These are phyloP conservation scores for Bhutanitis thaidina DNA, from an alignment of 2,888 invertebrate species.

Conservation along the genomic window DNA sequence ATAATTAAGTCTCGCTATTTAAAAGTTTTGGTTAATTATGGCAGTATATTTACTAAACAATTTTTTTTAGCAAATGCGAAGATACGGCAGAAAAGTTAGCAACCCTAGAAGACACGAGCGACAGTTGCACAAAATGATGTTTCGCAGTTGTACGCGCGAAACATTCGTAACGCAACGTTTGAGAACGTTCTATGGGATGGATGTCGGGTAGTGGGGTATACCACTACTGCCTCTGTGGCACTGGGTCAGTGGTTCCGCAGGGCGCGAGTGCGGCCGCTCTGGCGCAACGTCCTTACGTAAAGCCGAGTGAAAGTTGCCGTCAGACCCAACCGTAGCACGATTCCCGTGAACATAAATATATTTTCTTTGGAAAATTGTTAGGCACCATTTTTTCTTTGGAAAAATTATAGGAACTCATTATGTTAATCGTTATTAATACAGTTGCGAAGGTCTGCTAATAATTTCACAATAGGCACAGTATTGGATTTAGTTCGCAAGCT, in stretches of 20 bases:
- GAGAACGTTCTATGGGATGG: constrained; percentile 46
- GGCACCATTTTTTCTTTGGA: too few relatives aligned
- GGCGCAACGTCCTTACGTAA: constrained; percentile 78
- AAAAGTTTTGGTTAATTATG: too few relatives aligned
- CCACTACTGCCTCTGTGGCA: constrained; percentile 53
- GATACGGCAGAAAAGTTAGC: too few relatives aligned
- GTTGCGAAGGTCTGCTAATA: too few relatives aligned
- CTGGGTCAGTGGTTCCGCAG: constrained; percentile 76
- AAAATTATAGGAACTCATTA: too few relatives aligned
- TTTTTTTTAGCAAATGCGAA: too few relatives aligned
- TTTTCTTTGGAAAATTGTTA: neutral
- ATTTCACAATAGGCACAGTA: too few relatives aligned
- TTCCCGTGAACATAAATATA: constrained; percentile 3
- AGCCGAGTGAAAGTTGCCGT: constrained; percentile 30
- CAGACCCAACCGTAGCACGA: constrained; percentile 17
- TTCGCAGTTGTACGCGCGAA: constrained; percentile 24
- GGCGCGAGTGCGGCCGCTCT: constrained; percentile 53
- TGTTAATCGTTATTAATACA: too few relatives aligned
- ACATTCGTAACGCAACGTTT: constrained; percentile 42
- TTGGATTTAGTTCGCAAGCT: too few relatives aligned
- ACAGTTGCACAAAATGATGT: neutral
- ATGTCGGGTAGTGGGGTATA: constrained; percentile 47
- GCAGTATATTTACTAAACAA: too few relatives aligned
- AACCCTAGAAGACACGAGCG: too few relatives aligned
- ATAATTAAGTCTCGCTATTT: too few relatives aligned